Percentiles rank a stretch among this genome's conserved stretches.
phyloP scores from a whole-genome alignment of 2,888 invertebrate species.

The Epinotia brunnichana region DNA sequence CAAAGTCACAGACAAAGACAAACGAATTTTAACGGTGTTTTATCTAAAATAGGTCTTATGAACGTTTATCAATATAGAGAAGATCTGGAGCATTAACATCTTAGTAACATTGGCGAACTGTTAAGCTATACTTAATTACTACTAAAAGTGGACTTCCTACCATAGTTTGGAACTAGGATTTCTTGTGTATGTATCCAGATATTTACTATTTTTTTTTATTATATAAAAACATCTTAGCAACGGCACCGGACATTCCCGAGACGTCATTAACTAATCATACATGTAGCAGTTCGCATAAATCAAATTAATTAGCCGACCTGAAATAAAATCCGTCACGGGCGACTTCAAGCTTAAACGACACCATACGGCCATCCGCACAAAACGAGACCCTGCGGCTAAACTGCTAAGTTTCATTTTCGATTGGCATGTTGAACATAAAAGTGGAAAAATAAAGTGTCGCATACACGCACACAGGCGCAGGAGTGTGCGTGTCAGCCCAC shows the following conservation, averaged over 20 bases:
- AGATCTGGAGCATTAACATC: no score
- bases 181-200: neutral
- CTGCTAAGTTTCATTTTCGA: neutral
- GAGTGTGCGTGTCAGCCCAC: conserved; percentile 64
- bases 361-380: neutral
- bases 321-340: conserved; percentile 40
- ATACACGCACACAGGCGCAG: conserved; percentile 45
- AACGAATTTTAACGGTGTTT: no score
- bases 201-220: neutral
- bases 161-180: no score
- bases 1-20: no score
- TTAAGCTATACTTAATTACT: no score
- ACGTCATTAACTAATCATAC: conserved; percentile 36
- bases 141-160: no score
- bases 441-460: conserved; percentile 41
- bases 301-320: conserved; percentile 39
- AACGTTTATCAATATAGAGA: no score
- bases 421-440: conserved; percentile 17
- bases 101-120: no score
- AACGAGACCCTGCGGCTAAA: neutral
- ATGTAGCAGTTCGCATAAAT: conserved; percentile 34
- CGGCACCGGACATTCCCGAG: conserved; percentile 2
- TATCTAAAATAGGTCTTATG: no score
- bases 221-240: neutral
- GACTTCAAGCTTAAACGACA: conserved; percentile 35